Conservation (phyloP, 2,888 invertebrate species). For the Zeuzera pyrina region DNA sequence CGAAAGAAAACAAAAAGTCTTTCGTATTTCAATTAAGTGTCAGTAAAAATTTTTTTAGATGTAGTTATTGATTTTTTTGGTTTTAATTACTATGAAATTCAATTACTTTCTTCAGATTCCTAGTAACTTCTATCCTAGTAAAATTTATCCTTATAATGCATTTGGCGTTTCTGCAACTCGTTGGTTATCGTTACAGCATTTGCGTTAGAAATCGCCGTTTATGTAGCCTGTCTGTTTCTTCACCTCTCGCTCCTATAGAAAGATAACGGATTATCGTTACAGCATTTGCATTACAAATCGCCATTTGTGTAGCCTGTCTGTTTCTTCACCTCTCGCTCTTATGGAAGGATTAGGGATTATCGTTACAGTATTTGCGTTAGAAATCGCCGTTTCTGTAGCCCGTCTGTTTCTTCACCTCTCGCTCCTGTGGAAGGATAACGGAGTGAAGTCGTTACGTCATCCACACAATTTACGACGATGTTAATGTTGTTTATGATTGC, state of each 20-base stretch:
- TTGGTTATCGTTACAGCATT: too few relatives aligned
- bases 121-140: too few relatives aligned
- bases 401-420: constrained; percentile 16
- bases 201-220: not conserved
- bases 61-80: too few relatives aligned
- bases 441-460: constrained; percentile 22
- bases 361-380: too few relatives aligned
- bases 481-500: constrained; percentile 27
- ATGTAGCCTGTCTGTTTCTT: not conserved
- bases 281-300: constrained; percentile 1
- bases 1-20: too few relatives aligned
- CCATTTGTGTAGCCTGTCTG: constrained; percentile 5
- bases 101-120: too few relatives aligned
- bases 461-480: constrained; percentile 26
- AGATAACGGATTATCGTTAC: not conserved
- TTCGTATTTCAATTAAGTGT: too few relatives aligned
- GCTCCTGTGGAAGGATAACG: constrained; percentile 18
- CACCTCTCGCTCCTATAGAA: not conserved
- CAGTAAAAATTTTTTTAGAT: too few relatives aligned
- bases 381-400: constrained; percentile 6
- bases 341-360: constrained; percentile 19
- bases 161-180: too few relatives aligned
- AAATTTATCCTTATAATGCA: too few relatives aligned
- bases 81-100: too few relatives aligned
- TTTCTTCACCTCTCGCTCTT: constrained; percentile 18